These are phyloP conservation scores for Synanthedon andrenaeformis DNA, from an alignment of 2,888 invertebrate species.

Conservation along the genomic window DNA sequence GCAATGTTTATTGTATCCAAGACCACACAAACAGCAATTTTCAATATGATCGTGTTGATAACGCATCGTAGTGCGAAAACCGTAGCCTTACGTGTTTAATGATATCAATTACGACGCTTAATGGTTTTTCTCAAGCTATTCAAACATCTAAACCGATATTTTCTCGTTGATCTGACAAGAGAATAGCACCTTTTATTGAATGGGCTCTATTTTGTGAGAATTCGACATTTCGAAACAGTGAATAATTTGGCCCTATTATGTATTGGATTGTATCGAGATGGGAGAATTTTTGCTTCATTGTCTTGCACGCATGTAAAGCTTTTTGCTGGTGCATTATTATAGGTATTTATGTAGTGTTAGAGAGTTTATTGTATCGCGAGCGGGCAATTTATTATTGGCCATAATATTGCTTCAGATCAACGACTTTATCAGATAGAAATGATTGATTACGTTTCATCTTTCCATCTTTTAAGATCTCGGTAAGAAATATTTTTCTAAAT, in stretches of 20 bases:
- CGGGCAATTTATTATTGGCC: too few species aligned
- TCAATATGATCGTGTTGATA: not conserved
- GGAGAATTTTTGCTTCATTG: slow-evolving; percentile 5
- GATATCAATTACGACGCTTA: not conserved
- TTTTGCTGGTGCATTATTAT: slow-evolving; percentile 12
- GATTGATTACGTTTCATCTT: too few species aligned
- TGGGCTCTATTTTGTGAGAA: slow-evolving; percentile 18
- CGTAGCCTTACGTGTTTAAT: not conserved
- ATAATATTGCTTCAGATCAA: too few species aligned
- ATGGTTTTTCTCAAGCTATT: not conserved
- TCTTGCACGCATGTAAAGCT: slow-evolving; percentile 7
- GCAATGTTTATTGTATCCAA: too few species aligned
- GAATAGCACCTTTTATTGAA: slow-evolving; percentile 16
- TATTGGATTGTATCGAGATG: slow-evolving; percentile 5
- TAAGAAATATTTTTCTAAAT: not conserved
- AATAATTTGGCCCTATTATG: slow-evolving; percentile 1
- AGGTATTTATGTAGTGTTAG: slow-evolving; percentile 4
- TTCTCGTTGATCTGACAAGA: slow-evolving; percentile 18
- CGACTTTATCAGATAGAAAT: too few species aligned
- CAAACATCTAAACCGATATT: slow-evolving; percentile 6
- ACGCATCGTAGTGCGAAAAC: not conserved
- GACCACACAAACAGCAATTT: too few species aligned
- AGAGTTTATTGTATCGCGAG: not conserved
- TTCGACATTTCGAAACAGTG: slow-evolving; percentile 13
- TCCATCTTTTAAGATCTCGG: too few species aligned